phyloP scores from a whole-genome alignment of 2,113 vertebrate species.

The Chaetura pelagica region DNA sequence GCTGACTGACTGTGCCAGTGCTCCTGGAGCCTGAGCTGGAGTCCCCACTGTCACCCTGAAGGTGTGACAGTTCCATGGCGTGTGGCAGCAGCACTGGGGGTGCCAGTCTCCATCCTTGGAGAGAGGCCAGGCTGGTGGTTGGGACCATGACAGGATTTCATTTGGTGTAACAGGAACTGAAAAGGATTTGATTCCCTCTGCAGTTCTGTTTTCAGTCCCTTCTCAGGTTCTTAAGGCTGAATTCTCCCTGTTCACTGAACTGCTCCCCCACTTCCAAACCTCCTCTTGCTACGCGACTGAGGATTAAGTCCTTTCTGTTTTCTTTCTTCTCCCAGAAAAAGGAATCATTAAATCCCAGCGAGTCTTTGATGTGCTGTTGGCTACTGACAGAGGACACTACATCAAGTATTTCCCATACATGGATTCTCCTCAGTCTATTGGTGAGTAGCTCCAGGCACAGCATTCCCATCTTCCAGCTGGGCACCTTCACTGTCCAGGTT shows the following conservation, averaged over 20 bases:
- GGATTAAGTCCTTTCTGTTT: background rate
- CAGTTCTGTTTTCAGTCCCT: background rate
- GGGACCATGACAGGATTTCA: rapidly evolving
- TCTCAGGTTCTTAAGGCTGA: background rate
- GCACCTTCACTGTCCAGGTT: too few species aligned
- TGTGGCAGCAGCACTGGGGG: rapidly evolving
- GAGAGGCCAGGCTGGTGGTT: background rate
- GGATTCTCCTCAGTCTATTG: constrained; percentile 90
- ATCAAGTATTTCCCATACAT: constrained; percentile 85
- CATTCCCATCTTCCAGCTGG: too few species aligned
- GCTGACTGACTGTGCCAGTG: rapidly evolving
- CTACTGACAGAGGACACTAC: constrained; percentile 88
- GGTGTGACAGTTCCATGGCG: rapidly evolving
- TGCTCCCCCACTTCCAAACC: too few species aligned
- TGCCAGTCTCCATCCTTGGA: background rate
- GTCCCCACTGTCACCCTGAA: background rate
- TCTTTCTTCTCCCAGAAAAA: constrained; percentile 78
- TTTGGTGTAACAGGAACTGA: too few species aligned
- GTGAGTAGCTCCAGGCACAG: constrained; percentile 51
- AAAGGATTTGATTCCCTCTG: rapidly evolving
- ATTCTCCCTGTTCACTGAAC: background rate
- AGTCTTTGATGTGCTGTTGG: constrained; percentile 84
- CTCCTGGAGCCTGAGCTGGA: background rate
- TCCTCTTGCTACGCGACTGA: background rate
- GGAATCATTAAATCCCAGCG: constrained; percentile 85